Evolutionary conservation across 2,797 vertebrate genomes (phyloP).

Genomic region (Peromyscus eremicus): DNA sequence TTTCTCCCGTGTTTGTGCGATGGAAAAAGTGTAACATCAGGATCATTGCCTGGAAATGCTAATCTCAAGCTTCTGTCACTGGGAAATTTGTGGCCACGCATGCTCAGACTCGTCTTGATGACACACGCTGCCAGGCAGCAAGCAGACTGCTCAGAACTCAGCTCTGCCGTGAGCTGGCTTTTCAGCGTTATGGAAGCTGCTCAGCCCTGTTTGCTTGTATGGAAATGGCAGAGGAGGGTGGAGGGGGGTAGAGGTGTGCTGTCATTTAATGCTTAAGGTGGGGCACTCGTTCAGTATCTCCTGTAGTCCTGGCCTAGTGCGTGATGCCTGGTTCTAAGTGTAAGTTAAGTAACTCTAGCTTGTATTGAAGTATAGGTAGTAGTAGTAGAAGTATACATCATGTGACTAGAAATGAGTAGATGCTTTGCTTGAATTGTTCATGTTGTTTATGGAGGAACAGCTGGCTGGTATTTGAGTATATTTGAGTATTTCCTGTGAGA

Average conservation of each 20-base stretch:
- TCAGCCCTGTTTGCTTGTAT: neutral
- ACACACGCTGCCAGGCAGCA: neutral
- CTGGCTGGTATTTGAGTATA: neutral
- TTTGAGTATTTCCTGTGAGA: neutral
- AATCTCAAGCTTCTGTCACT: neutral
- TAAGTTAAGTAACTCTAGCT: neutral
- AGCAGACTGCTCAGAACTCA: neutral
- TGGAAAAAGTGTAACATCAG: neutral
- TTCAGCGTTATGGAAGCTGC: neutral
- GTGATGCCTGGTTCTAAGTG: neutral
- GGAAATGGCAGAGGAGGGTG: neutral
- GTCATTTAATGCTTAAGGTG: neutral
- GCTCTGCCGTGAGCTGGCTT: neutral
- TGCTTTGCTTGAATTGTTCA: neutral
- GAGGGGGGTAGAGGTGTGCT: neutral
- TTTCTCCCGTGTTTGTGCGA: neutral
- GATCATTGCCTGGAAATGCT: neutral
- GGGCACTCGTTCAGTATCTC: neutral
- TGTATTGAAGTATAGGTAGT: neutral
- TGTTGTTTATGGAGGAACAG: neutral
- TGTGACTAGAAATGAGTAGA: neutral
- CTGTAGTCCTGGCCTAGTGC: neutral
- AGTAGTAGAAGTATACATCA: neutral
- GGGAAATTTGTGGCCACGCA: neutral
- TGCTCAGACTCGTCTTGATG: slow-evolving; percentile 3